phyloP scores from a whole-genome alignment of 2,113 vertebrate genomes.

The Archocentrus centrarchus region DNA sequence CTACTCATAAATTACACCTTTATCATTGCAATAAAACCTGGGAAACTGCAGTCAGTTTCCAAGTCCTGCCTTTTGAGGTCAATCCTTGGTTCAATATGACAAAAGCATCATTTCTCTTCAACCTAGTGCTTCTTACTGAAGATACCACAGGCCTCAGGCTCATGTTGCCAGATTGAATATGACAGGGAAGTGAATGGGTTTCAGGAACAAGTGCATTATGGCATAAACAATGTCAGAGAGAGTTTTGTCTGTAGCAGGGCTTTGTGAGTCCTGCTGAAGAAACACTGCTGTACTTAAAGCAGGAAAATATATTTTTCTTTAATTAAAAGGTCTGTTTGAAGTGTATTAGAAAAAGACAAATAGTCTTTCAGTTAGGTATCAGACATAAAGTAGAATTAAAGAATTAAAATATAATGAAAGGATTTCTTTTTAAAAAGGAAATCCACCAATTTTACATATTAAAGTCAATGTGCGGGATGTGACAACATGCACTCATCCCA shows the following conservation, averaged over 20 bases:
- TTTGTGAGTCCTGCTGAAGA: conserved; percentile 14
- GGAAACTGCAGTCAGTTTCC: background rate
- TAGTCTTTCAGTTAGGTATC: background rate
- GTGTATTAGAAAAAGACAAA: background rate
- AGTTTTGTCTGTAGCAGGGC: background rate
- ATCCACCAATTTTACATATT: background rate
- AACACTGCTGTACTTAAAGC: background rate
- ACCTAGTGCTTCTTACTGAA: background rate
- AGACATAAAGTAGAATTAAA: background rate
- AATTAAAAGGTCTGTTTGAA: background rate
- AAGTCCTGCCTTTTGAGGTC: background rate
- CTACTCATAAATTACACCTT: conserved; percentile 7
- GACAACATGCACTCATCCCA: background rate
- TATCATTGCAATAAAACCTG: background rate
- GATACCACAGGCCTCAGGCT: conserved; percentile 2
- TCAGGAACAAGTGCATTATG: background rate
- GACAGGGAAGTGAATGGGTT: conserved; percentile 27
- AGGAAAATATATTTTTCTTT: background rate
- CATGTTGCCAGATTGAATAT: background rate
- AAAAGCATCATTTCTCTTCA: background rate
- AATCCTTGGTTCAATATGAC: background rate
- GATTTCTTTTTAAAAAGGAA: background rate
- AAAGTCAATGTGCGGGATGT: background rate
- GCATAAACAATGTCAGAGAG: conserved; percentile 7
- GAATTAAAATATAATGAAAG: background rate